These are phyloP conservation scores for Mactra quadrangularis DNA, from an alignment of 1,140 invertebrate species.

Conservation along the genomic window DNA sequence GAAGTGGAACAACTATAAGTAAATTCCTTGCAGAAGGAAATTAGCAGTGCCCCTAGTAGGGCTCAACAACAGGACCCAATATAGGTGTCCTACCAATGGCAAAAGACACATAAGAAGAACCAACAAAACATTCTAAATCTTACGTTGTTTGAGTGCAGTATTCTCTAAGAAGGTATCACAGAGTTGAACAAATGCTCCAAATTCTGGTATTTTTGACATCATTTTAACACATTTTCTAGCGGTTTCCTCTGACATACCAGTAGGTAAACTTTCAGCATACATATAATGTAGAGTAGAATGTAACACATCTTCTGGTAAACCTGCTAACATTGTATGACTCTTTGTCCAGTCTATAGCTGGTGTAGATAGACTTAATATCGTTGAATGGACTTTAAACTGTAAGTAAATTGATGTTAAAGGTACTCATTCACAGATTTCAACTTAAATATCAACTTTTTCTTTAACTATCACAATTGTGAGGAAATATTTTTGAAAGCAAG, in stretches of 20 bases:
- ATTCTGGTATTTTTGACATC: conserved; percentile 84
- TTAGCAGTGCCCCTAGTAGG: no score
- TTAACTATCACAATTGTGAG: no score
- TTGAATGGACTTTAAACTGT: conserved; percentile 87
- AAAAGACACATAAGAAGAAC: no score
- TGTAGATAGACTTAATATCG: conserved; percentile 86
- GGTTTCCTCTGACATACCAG: conserved; percentile 85
- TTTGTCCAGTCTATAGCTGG: conserved; percentile 85
- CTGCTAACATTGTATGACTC: conserved; percentile 82
- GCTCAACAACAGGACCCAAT: no score
- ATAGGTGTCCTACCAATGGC: no score
- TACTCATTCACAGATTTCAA: no score
- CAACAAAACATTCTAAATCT: no score
- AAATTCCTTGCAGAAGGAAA: no score
- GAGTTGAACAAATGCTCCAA: conserved; percentile 85
- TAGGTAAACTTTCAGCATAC: conserved; percentile 87
- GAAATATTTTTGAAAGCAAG: no score
- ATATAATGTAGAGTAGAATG: conserved; percentile 87
- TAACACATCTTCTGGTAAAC: conserved; percentile 86
- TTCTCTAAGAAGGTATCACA: conserved; percentile 87
- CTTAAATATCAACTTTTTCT: no score
- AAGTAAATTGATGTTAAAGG: conserved; percentile 50
- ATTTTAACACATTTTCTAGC: conserved; percentile 85
- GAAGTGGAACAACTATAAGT: no score
- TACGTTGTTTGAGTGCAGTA: conserved; percentile 87